Evolutionary conservation across 2,888 invertebrate genomes (phyloP).

Genomic region (Meghimatium bilineatum): DNA sequence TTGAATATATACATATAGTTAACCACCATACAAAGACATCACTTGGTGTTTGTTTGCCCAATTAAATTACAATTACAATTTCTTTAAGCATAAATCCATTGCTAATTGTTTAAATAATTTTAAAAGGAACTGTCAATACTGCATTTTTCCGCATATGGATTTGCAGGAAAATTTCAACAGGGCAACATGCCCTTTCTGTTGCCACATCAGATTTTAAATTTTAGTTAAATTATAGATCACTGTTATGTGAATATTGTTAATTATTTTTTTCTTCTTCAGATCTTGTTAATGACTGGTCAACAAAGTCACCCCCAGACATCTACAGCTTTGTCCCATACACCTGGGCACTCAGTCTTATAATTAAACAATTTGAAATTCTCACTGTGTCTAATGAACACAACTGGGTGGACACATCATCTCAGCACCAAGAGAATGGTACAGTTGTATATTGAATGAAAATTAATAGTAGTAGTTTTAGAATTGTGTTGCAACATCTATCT

Average conservation of each 20-base stretch:
- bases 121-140: too few relatives aligned
- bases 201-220: too few relatives aligned
- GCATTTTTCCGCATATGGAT: too few relatives aligned
- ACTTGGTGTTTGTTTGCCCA: too few relatives aligned
- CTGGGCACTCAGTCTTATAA: conserved; percentile 91
- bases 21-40: too few relatives aligned
- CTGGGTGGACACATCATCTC: conserved; percentile 98
- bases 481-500: background rate
- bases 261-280: conserved; percentile 79
- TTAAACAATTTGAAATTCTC: conserved; percentile 96
- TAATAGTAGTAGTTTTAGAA: background rate
- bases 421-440: conserved; percentile 92
- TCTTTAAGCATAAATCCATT: too few relatives aligned
- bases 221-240: background rate
- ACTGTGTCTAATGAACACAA: conserved; percentile 96
- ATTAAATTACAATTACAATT: too few relatives aligned
- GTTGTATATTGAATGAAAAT: background rate
- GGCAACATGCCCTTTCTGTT: too few relatives aligned
- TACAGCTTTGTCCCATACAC: conserved; percentile 97
- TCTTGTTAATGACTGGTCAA: conserved; percentile 94
- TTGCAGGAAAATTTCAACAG: too few relatives aligned
- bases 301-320: conserved; percentile 86
- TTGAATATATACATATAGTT: too few relatives aligned
- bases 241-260: background rate
- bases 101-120: too few relatives aligned